These are phyloP conservation scores for Cherax destructor DNA, from an alignment of 1,140 invertebrate species.

Conservation along the genomic window DNA sequence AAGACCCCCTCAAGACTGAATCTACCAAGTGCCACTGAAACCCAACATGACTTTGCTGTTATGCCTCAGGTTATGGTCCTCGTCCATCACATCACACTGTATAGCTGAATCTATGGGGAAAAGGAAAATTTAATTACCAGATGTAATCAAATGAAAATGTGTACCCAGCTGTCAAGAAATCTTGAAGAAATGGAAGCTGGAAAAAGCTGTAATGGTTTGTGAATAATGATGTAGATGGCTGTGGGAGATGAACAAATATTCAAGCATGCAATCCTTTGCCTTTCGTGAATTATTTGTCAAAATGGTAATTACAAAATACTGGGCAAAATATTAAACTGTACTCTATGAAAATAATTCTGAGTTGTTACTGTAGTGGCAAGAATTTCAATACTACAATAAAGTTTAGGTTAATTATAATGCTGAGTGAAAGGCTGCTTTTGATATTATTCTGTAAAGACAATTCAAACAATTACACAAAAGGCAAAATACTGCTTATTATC, in stretches of 20 bases:
- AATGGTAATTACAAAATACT: not conserved
- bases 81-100: not conserved
- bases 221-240: not conserved
- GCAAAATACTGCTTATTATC: not conserved
- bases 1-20: not conserved
- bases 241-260: not conserved
- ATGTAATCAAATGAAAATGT: not conserved
- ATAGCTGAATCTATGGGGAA: not conserved
- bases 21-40: not conserved
- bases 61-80: not conserved
- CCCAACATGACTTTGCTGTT: not conserved
- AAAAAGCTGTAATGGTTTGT: not conserved
- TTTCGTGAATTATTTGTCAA: not conserved
- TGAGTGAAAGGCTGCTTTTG: not conserved
- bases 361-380: not conserved
- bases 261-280: not conserved
- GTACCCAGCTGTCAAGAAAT: not conserved
- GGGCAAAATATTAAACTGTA: not conserved
- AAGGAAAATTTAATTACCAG: not conserved
- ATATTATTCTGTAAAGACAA: not conserved
- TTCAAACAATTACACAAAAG: not conserved
- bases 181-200: conserved; percentile 1
- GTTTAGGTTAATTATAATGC: not conserved
- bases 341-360: too few relatives aligned
- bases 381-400: not conserved